Base-by-base conservation (phyloP, 2,113 vertebrate species). In the Hiodon tergisus region DNA sequence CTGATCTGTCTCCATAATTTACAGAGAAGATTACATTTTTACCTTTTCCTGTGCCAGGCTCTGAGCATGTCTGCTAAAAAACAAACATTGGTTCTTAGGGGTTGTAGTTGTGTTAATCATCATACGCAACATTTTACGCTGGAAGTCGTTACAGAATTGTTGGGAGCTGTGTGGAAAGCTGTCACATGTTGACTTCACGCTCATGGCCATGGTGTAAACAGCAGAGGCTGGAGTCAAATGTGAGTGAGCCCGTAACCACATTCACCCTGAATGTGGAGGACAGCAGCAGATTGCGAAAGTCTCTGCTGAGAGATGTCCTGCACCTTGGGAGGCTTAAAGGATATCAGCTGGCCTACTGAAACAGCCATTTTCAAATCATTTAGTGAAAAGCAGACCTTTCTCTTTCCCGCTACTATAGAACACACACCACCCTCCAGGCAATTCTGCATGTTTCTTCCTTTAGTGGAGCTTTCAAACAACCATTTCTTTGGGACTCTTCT, bases 401-500 rank as follows among this genome's bases (percentile, higher is more conserved):
- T 31, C 31, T 31, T 31, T 31, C 31, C 31, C 31, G 31, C 31
- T 31, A 31, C 31, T 31, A 31, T 31, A 31, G 31, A 48, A 47
- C 63, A 9, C 3, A 66, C 31, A 47, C 46, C 63, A 66, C 54
- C 5, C 54, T 57, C 54, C 63, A 48, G 16, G 1, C 31, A 74
- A 59, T n/a, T 4, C 61, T 63, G 11, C n/a, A 47, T 50, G 3
- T 73, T 51, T 75, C n/a, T 65, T 73, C 85, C 77, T 82, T 81
- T 77, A 51, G 78, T 67, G 79, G 78, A 71, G 81, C 77, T 81
- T 65, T 60, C 73, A 73, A 83, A 85, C 80, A 80, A 80, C 76
- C 76, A 76, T 88, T 85, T 85, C 79, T 72, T 31, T 78, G 80
- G 72, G 81, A 74, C 73, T 80, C 72, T 47, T 59, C 50, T 81